Evolutionary conservation across 2,797 vertebrate species (phyloP).

Genomic region (Masticophis lateralis): DNA sequence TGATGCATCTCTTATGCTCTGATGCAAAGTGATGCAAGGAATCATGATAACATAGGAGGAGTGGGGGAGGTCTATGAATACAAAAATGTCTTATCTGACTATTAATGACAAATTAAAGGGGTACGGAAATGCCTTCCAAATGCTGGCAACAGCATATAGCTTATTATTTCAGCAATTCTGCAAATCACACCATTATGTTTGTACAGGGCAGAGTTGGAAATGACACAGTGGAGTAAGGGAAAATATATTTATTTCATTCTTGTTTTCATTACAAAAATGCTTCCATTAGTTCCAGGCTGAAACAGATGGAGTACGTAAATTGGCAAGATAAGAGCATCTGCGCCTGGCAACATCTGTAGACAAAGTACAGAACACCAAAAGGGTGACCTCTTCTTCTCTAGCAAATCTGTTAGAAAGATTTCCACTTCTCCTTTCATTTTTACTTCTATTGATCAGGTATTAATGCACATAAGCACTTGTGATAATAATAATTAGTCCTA

Average conservation of each 20-base stretch:
- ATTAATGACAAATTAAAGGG: neutral
- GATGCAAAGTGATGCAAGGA: neutral
- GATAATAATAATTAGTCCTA: neutral
- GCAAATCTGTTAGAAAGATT: neutral
- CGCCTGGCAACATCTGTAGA: neutral
- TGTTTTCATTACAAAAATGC: neutral
- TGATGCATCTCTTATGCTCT: neutral
- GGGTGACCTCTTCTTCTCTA: neutral
- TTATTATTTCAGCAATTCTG: neutral
- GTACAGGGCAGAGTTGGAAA: neutral
- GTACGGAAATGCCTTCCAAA: neutral
- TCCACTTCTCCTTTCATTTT: accelerated
- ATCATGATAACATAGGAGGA: neutral
- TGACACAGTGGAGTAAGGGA: accelerated
- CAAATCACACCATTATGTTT: neutral
- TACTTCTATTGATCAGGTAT: neutral
- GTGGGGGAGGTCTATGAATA: neutral
- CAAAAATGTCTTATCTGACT: neutral
- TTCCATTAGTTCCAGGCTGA: neutral
- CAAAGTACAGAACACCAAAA: neutral
- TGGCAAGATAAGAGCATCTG: neutral
- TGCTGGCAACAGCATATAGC: neutral
- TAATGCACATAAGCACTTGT: neutral
- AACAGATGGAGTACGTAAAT: neutral
- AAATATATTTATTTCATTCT: neutral